A percentile compares a stretch with the other conserved stretches of the same genome.
These are phyloP conservation scores for Columba janthina DNA, from an alignment of 2,113 vertebrate species.

Conservation along the genomic window DNA sequence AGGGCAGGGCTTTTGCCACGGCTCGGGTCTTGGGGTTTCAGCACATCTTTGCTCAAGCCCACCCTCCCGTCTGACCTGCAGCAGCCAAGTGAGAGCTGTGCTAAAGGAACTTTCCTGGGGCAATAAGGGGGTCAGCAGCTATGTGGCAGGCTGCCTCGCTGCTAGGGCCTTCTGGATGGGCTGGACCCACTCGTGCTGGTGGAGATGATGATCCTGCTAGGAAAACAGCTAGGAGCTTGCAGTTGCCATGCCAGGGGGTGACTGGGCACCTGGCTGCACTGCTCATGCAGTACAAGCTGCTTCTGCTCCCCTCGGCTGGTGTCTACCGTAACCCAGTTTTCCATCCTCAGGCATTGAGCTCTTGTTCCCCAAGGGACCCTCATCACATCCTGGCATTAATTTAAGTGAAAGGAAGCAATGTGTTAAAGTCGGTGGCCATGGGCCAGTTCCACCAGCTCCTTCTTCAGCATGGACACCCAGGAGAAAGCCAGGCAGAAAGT, in stretches of 20 bases:
- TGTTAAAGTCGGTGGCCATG: neutral
- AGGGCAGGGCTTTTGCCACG: neutral
- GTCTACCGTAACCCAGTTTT: neutral
- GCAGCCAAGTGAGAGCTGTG: rapidly evolving
- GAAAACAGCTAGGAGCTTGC: neutral
- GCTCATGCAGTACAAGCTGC: neutral
- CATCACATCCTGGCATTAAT: rapidly evolving
- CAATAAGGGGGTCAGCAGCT: neutral
- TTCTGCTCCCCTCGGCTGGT: neutral
- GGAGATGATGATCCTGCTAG: neutral
- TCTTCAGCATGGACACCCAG: rapidly evolving
- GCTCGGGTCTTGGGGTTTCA: neutral
- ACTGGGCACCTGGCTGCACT: rapidly evolving
- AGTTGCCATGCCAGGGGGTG: rapidly evolving
- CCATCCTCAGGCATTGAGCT: neutral
- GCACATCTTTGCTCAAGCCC: neutral
- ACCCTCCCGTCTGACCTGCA: neutral
- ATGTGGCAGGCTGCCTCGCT: neutral
- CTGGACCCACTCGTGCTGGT: neutral
- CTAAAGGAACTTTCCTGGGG: neutral
- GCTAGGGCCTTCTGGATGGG: rapidly evolving
- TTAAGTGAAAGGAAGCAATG: neutral
- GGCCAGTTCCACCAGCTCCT: too few species aligned
- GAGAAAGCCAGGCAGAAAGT: neutral
- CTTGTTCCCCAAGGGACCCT: neutral